Conservation (phyloP, 2,113 vertebrate genomes). For the Ceyx margarethae region DNA sequence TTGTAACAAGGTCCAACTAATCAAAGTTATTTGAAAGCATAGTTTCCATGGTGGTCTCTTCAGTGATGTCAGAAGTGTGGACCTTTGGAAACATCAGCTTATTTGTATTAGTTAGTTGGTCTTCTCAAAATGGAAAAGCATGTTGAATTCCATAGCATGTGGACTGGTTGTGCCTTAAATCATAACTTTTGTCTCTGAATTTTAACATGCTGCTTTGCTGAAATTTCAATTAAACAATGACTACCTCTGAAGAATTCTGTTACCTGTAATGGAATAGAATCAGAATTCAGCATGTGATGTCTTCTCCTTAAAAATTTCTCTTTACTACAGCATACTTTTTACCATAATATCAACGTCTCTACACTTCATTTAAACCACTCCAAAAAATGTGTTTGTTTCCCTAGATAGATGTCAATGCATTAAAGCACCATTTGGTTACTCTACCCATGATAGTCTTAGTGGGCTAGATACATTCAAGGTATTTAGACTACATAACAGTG, state of each 20-base stretch:
- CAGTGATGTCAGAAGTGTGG: background rate
- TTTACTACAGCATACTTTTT: background rate
- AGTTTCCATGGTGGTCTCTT: background rate
- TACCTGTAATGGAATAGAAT: constrained; percentile 36
- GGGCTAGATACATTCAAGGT: background rate
- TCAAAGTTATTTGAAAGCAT: background rate
- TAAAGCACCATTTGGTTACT: background rate
- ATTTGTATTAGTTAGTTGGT: background rate
- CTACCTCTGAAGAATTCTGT: background rate
- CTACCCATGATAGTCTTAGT: background rate
- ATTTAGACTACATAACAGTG: background rate
- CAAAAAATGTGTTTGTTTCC: background rate
- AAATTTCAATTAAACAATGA: background rate
- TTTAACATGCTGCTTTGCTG: constrained; percentile 14
- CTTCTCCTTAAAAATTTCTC: background rate
- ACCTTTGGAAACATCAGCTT: background rate
- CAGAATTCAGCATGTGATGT: background rate
- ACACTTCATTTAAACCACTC: background rate
- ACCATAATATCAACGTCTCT: background rate
- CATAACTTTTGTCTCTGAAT: background rate
- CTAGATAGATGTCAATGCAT: background rate
- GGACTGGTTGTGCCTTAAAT: background rate
- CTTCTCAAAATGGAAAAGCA: constrained; percentile 16
- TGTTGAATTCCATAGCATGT: background rate
- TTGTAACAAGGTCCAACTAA: background rate